These are phyloP conservation scores for Leptocoma aspasia DNA, from an alignment of 2,113 vertebrate genomes.

Conservation along the genomic window DNA sequence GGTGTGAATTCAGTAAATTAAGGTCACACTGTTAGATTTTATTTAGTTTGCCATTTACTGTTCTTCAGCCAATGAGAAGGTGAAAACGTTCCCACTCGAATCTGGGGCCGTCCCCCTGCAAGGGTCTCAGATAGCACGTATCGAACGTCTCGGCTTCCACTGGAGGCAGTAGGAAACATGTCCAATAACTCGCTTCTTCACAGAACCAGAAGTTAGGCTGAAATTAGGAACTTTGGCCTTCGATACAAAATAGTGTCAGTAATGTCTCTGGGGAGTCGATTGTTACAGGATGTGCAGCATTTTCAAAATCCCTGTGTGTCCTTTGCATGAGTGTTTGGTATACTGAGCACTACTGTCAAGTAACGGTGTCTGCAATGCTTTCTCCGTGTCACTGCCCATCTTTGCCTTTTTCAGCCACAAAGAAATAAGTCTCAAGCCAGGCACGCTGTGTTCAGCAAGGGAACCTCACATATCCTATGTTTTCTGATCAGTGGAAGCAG, in stretches of 20 bases:
- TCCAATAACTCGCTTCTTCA: constrained; percentile 59
- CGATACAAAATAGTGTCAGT: constrained; percentile 62
- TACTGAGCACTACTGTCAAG: constrained; percentile 46
- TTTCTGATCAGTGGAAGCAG: constrained; percentile 72
- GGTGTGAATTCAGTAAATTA: constrained; percentile 61
- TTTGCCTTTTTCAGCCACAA: constrained; percentile 45
- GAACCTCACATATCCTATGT: constrained; percentile 57
- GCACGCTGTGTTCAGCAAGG: constrained; percentile 53
- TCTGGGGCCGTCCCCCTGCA: constrained; percentile 35
- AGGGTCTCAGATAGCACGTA: not conserved
- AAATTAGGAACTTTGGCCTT: constrained; percentile 79
- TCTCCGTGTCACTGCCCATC: not conserved
- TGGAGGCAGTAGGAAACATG: not conserved
- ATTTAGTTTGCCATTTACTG: constrained; percentile 65
- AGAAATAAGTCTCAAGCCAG: constrained; percentile 61
- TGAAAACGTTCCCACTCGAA: not conserved
- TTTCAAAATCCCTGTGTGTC: constrained; percentile 75
- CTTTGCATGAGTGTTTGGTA: constrained; percentile 67
- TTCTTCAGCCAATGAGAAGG: constrained; percentile 50
- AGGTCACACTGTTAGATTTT: constrained; percentile 67
- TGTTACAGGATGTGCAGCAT: constrained; percentile 77
- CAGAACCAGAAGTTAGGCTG: constrained; percentile 68
- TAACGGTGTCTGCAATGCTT: not conserved
- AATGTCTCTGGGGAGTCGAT: constrained; percentile 65
- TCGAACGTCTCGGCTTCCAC: constrained; percentile 6